Conservation (phyloP, 2,113 vertebrate genomes). For the Hippocampus comes region DNA sequence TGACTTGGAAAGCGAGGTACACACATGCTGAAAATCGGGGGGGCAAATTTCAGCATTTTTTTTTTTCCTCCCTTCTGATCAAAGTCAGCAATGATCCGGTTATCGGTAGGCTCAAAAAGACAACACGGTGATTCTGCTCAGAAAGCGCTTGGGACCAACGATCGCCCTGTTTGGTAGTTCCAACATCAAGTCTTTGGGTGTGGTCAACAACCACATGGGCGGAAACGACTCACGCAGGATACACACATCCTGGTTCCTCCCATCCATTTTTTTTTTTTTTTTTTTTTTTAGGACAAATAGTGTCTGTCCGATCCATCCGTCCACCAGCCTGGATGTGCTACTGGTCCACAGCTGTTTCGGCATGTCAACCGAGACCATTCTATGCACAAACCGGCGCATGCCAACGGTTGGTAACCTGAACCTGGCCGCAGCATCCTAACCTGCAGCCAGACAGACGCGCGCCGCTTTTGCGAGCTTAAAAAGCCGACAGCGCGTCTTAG, state of each 20-base stretch:
- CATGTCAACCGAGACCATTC: conserved; percentile 53
- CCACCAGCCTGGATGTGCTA: conserved; percentile 11
- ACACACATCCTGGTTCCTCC: too few species aligned
- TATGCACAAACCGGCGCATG: conserved; percentile 40
- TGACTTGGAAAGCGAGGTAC: neutral
- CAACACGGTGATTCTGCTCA: neutral
- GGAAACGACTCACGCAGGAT: neutral
- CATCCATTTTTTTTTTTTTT: too few species aligned
- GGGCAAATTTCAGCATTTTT: neutral
- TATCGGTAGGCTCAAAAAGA: too few species aligned
- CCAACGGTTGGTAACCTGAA: conserved; percentile 68
- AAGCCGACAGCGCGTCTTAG: conserved; percentile 47
- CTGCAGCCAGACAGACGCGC: conserved; percentile 59
- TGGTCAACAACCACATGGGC: neutral
- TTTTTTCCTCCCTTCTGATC: neutral
- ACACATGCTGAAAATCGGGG: neutral
- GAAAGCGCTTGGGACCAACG: neutral
- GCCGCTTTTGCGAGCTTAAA: conserved; percentile 12
- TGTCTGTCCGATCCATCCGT: conserved; percentile 23
- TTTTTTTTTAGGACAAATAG: too few species aligned
- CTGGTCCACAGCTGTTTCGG: conserved; percentile 41
- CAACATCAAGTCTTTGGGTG: neutral
- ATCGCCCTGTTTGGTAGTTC: neutral
- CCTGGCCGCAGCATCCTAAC: conserved; percentile 59
- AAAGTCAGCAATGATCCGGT: neutral